Evolutionary conservation across 2,888 invertebrate species (phyloP).

Genomic region (Thymelicus acteon): DNA sequence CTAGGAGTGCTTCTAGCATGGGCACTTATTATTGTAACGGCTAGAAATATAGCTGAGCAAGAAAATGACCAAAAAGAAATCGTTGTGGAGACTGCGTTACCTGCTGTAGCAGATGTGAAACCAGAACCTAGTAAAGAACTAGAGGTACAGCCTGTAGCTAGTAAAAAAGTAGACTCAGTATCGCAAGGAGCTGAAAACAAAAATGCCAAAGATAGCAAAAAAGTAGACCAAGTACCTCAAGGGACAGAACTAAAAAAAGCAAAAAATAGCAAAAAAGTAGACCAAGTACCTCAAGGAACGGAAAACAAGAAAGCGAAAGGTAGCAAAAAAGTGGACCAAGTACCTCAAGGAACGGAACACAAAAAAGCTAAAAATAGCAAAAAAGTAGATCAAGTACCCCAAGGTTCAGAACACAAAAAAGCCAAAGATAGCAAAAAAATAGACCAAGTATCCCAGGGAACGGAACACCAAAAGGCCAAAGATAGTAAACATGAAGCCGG

Average conservation of each 20-base stretch:
- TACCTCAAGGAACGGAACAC: constrained; percentile 37
- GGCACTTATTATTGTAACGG: constrained; percentile 56
- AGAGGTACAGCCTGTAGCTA: constrained; percentile 33
- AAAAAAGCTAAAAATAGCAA: constrained; percentile 42
- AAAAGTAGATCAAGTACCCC: constrained; percentile 73
- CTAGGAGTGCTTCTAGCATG: constrained; percentile 62
- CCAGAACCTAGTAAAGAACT: constrained; percentile 9
- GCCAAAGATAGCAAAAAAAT: constrained; percentile 57
- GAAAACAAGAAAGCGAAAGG: constrained; percentile 42
- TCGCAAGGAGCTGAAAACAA: constrained; percentile 81
- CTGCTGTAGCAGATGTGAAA: constrained; percentile 17
- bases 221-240: constrained; percentile 74
- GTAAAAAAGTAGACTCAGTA: constrained; percentile 61
- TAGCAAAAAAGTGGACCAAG: constrained; percentile 37
- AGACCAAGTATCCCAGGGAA: constrained; percentile 80
- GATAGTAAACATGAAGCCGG: constrained; percentile 85
- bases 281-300: constrained; percentile 17
- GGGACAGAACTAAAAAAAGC: constrained; percentile 78
- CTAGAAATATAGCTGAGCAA: constrained; percentile 65
- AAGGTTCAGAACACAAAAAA: constrained; percentile 79
- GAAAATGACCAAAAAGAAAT: constrained; percentile 49
- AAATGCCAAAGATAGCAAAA: constrained; percentile 61
- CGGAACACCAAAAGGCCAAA: constrained; percentile 76
- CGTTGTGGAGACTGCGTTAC: not conserved
- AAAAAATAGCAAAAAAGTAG: constrained; percentile 52